Percentiles rank a stretch among this genome's conserved stretches.
Evolutionary conservation across 2,888 invertebrate species (phyloP).

Genomic region (Osedax fenrisi): DNA sequence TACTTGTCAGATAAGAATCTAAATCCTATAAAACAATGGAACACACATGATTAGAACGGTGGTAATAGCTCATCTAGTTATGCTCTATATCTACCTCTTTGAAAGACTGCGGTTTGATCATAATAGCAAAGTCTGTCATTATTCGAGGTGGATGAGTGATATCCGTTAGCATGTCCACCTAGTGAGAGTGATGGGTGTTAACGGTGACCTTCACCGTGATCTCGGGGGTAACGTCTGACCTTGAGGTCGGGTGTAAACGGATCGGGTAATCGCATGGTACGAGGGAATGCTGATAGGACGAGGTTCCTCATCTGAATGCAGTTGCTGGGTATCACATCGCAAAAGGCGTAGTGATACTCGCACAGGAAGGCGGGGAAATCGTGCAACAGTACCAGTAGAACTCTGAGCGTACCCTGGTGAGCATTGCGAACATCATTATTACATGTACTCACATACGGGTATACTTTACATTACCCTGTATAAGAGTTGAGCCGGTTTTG

Average conservation of each 20-base stretch:
- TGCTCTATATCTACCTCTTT: constrained; percentile 57
- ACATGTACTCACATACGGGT: too few relatives aligned
- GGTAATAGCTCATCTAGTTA: neutral
- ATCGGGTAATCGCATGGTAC: constrained; percentile 93
- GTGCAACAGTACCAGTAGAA: constrained; percentile 83
- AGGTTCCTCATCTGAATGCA: constrained; percentile 96
- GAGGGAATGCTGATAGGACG: constrained; percentile 89
- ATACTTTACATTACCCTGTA: constrained; percentile 68
- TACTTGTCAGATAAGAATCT: constrained; percentile 84
- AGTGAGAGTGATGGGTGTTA: constrained; percentile 91
- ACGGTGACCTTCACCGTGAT: constrained; percentile 72
- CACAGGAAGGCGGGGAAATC: constrained; percentile 98
- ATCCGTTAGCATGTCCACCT: constrained; percentile 72
- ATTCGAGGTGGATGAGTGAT: constrained; percentile 78
- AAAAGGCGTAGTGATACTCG: constrained; percentile 96
- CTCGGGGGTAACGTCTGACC: constrained; percentile 60
- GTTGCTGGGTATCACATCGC: constrained; percentile 96
- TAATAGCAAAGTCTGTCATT: constrained; percentile 70
- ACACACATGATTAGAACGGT: neutral
- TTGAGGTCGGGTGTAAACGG: constrained; percentile 95
- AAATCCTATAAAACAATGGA: constrained; percentile 57
- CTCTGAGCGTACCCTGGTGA: constrained; percentile 64
- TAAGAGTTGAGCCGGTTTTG: constrained; percentile 77
- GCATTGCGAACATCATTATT: too few relatives aligned
- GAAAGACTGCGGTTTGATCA: constrained; percentile 75